Percentiles rank a stretch among this genome's conserved stretches.
phyloP scores from a whole-genome alignment of 2,888 invertebrate genomes.

The Drosophila dives region DNA sequence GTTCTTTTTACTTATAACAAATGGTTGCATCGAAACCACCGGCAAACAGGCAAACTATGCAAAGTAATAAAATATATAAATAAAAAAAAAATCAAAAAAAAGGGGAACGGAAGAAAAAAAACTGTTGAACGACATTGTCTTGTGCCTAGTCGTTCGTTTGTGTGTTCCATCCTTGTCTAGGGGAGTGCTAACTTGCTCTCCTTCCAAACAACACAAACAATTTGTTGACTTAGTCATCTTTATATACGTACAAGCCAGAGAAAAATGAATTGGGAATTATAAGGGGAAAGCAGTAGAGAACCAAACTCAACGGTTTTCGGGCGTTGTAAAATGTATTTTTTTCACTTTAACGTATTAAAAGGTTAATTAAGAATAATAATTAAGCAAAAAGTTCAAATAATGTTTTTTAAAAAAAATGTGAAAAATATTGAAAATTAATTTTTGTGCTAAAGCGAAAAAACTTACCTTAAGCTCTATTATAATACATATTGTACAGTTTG shows the following conservation, averaged over 20 bases:
- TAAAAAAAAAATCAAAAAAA: not conserved
- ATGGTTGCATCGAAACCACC: not conserved
- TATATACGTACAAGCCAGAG: constrained; percentile 23
- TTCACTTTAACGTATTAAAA: not conserved
- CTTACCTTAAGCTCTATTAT: not conserved
- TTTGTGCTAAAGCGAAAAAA: not conserved
- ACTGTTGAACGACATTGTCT: constrained; percentile 81
- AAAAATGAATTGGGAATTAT: constrained; percentile 77
- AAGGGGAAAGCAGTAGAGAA: constrained; percentile 1
- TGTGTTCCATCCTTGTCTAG: constrained; percentile 97
- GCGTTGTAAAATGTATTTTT: not conserved
- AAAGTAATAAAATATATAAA: not conserved
- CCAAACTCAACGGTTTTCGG: too few species aligned
- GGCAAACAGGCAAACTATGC: not conserved
- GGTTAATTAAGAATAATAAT: not conserved
- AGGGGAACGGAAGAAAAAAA: constrained; percentile 51
- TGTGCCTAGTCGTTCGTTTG: constrained; percentile 85
- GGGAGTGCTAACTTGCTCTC: constrained; percentile 98
- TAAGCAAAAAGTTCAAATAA: not conserved
- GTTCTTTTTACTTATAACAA: not conserved
- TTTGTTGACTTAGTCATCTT: accelerated
- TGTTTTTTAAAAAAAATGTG: not conserved
- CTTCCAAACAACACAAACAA: constrained; percentile 95
- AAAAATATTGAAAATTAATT: not conserved
- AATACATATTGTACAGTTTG: not conserved